Evolutionary conservation across 2,888 invertebrate genomes (phyloP).

Genomic region (Chrysolina haemoptera): DNA sequence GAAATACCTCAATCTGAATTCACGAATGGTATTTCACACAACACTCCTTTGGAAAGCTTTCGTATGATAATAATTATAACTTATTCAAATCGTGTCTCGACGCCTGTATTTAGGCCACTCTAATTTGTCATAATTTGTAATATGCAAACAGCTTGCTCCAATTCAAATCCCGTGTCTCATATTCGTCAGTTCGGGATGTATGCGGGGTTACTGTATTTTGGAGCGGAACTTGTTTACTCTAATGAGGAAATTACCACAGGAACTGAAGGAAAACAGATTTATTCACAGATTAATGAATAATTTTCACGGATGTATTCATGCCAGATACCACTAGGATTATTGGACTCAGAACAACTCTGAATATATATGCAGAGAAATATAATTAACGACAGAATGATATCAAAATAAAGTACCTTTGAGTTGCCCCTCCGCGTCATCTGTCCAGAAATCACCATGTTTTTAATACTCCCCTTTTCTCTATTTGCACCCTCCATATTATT

Average conservation of each 20-base stretch:
- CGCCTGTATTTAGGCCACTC: constrained; percentile 5
- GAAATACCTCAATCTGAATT: background rate
- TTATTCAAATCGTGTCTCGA: constrained; percentile 3
- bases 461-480: too few relatives aligned
- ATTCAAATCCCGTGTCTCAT: constrained; percentile 1
- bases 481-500: too few relatives aligned
- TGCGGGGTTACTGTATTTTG: too few relatives aligned
- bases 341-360: background rate
- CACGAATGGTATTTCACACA: background rate
- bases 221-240: background rate
- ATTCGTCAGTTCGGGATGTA: background rate
- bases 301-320: background rate
- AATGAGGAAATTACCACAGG: background rate
- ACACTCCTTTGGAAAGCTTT: background rate
- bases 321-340: background rate
- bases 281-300: background rate
- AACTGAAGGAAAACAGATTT: background rate
- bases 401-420: too few relatives aligned
- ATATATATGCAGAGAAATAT: too few relatives aligned
- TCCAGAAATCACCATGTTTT: too few relatives aligned
- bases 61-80: constrained; percentile 2
- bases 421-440: too few relatives aligned
- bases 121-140: constrained; percentile 12
- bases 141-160: constrained; percentile 9
- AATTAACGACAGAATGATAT: too few relatives aligned